Conservation (phyloP, 2,888 invertebrate genomes). For the Phengaris alcon region DNA sequence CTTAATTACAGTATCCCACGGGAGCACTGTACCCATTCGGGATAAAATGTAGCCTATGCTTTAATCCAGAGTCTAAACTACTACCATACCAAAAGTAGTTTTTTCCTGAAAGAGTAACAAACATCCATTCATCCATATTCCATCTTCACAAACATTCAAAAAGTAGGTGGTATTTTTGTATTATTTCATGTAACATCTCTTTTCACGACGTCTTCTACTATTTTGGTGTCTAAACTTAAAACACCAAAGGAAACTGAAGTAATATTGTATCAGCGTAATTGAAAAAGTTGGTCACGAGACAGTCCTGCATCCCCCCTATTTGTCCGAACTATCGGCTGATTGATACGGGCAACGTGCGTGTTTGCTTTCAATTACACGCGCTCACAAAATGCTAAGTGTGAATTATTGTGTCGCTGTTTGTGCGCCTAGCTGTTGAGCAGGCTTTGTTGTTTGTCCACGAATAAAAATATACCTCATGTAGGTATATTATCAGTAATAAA, state of each 20-base stretch:
- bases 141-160: no score
- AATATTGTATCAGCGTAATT: constrained; percentile 27
- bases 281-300: constrained; percentile 21
- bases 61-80: no score
- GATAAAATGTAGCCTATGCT: no score
- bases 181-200: no score
- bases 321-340: constrained; percentile 59
- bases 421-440: background rate
- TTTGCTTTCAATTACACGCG: constrained; percentile 73
- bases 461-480: no score
- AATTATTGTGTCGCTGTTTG: background rate
- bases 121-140: no score
- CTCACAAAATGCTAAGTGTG: constrained; percentile 39
- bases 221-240: background rate
- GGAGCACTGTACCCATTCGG: background rate
- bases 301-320: constrained; percentile 41
- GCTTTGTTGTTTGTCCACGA: no score
- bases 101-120: no score
- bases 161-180: no score
- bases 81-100: background rate
- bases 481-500: no score
- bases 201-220: no score
- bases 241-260: background rate
- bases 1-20: background rate
- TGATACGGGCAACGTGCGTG: constrained; percentile 72